Evolutionary conservation across 2,113 vertebrate genomes (phyloP).

Genomic region (Glaucomys volans): DNA sequence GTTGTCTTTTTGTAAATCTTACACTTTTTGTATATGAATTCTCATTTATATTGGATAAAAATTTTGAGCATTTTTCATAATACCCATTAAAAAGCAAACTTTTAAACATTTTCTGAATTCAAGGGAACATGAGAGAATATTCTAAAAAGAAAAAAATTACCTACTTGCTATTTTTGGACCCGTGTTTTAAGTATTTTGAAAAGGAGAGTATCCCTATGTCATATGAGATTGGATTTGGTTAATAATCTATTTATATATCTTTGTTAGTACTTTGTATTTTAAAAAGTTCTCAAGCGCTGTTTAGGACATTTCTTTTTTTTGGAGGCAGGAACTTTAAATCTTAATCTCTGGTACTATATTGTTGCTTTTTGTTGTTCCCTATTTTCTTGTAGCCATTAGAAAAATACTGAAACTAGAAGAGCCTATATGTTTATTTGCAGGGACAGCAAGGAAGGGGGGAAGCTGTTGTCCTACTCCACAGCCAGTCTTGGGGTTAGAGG

Average conservation of each 20-base stretch:
- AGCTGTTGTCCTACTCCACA: constrained; percentile 74
- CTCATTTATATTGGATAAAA: constrained; percentile 7
- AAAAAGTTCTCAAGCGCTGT: not conserved
- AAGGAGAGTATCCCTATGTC: constrained; percentile 25
- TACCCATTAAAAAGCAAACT: constrained; percentile 51
- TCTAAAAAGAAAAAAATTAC: constrained; percentile 2
- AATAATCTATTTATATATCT: not conserved
- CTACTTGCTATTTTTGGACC: constrained; percentile 63
- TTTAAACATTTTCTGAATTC: constrained; percentile 42
- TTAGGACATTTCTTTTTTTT: constrained; percentile 42
- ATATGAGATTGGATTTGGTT: constrained; percentile 43
- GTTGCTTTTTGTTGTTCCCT: constrained; percentile 72
- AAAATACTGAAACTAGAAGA: constrained; percentile 74
- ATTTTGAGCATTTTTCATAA: constrained; percentile 35
- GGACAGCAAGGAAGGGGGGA: constrained; percentile 78
- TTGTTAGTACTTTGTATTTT: constrained; percentile 7
- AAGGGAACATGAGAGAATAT: not conserved
- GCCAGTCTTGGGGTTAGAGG: constrained; percentile 78
- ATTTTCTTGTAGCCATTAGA: constrained; percentile 73
- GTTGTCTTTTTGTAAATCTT: constrained; percentile 48
- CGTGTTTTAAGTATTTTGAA: constrained; percentile 62
- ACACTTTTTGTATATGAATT: not conserved
- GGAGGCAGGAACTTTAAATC: constrained; percentile 52
- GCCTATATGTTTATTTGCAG: constrained; percentile 79
- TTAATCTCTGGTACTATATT: constrained; percentile 57